Base-by-base conservation (phyloP, 2,113 vertebrate genomes). In the Eurypyga helias region DNA sequence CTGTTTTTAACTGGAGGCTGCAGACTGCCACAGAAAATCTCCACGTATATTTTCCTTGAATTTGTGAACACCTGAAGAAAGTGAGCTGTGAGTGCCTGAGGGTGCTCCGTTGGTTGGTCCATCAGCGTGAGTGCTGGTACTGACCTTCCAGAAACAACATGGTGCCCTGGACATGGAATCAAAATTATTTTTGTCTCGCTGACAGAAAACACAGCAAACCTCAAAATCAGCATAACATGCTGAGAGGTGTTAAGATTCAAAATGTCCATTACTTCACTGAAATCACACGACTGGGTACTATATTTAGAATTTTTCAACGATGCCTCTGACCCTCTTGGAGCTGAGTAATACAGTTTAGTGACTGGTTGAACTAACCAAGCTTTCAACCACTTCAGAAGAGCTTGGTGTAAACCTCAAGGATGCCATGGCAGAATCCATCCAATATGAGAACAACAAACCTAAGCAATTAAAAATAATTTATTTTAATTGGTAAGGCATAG, bases 221-320 rank as follows among this genome's bases (percentile, higher is more conserved):
- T 92, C 72, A 87, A 79, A 65, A 95, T 82, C 76, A 69, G 65
- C 36, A 6, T 73, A 54, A 60, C 38, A 19, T 76, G 36, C 65
- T 33, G n/a, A 66, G 64, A 76, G 83, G 45, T 87, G 52, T 55
- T 90, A 88, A 54, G 62, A 60, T 60, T 83, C 70, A 69, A 90
- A 88, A 52, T 75, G 52, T 65, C 86, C 86, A 86, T 93, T 89
- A 75, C 57, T 86, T 95, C 80, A 92, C 52, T 92, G 84, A 88
- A 77, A 86, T 61, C 48, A 71, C 48, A 71, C 75, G 38, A n/a
- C 49, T 41, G 17, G 28, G 26, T 20, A 28, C 86, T 93, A 43
- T 67, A 69, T 76, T 95, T 87, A 83, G 72, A 83, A 45, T 48
- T 89, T 93, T 90, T 90, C 55, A 78, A 31, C 64, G 48, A 18